Base-by-base conservation (phyloP, 2,888 invertebrate species). In the Siphonodentalium dalli region DNA sequence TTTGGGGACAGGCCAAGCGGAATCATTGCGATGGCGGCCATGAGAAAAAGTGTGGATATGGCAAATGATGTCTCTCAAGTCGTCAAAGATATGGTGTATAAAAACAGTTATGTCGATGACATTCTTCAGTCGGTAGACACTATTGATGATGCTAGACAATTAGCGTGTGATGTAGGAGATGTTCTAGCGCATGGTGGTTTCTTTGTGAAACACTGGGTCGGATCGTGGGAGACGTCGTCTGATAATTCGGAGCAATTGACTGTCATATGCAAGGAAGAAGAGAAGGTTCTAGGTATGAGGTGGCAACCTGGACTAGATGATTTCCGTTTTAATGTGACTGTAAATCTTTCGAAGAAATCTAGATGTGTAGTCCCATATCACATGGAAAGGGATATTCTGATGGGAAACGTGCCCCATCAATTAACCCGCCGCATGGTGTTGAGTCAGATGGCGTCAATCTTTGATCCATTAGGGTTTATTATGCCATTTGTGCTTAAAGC, bases 1-100 rank as follows among this genome's bases (percentile, higher is more conserved):
- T 39, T 52, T 46, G 52, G 52, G 11, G 34, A 52, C 31, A 18
- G 40, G 13, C 35, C 46, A 35, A 40, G 45, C 35, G 40, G 45
- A 23, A 46, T 41, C 4, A 53, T 53, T 27, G 40, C 46, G 9
- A 45, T 29, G 1, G 24, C 41, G 26, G 46, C 46, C 13, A 35
- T 53, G 11, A 29, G 18, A 6, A 26, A 44, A 38, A 51, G 38
- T 21, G 51, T 44, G 15, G 23, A 44, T 20, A 15, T 41, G 18
- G 33, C 27, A 29, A 24, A 41, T 13, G 13, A 48, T 13, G 40
- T 21, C 5, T 41, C 24, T 18, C 41, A 40, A 9, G 18, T 23
- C 7, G 48, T 33, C 15, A 18, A 23, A 33, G 23, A 39, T 2
- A 26, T 39, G n/a, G 23, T 48, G 18, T 35, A 40, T 24, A 49